Base-by-base conservation (phyloP, 2,797 vertebrate species). In the Danio kyathit region DNA sequence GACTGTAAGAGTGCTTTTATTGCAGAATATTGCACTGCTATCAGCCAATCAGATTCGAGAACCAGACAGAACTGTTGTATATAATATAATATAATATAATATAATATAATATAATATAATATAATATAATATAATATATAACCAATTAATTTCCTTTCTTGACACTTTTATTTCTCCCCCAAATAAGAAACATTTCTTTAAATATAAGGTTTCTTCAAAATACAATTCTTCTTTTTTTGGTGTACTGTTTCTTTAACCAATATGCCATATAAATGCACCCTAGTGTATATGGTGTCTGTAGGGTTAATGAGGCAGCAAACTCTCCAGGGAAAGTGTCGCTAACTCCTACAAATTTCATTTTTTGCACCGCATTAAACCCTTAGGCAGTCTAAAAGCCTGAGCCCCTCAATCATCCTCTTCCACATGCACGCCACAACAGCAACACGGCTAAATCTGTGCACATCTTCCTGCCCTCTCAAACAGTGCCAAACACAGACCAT, bases 371-470 rank as follows among this genome's bases (percentile, higher is more conserved):
- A 54, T 65, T 80, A 73, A 71, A 74, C 70, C 59, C 70, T 57
- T n/a, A 65, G 70, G 60, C 67, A 9, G 54, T 56, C 51, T 10
- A 63, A 66, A 79, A 49, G 46, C 72, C 49, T 46, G 44, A 61
- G 5, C 59, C 57, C 41, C 14, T 83, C 72, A 87, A 81, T 87
- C 84, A 89, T 87, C 90, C 90, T 89, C 86, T 90, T 81, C 88
- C 84, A 86, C 76, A 74, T 86, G 84, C 87, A 87, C n/a, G 17
- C 77, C 51, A 69, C 11, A 29, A 29, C 90, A 14, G 83, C 59
- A 87, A 91, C 88, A 90, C 84, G 75, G 85, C 49, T 59, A 16
- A 89, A 91, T 90, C 88, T 90, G 86, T 89, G 89, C 83, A 88
- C 90, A 87, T 89, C 88, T 88, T 89, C 89, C 90, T 85, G 59